Base-by-base conservation (phyloP, 2,888 invertebrate species). In the Chaetoderma sp. region DNA sequence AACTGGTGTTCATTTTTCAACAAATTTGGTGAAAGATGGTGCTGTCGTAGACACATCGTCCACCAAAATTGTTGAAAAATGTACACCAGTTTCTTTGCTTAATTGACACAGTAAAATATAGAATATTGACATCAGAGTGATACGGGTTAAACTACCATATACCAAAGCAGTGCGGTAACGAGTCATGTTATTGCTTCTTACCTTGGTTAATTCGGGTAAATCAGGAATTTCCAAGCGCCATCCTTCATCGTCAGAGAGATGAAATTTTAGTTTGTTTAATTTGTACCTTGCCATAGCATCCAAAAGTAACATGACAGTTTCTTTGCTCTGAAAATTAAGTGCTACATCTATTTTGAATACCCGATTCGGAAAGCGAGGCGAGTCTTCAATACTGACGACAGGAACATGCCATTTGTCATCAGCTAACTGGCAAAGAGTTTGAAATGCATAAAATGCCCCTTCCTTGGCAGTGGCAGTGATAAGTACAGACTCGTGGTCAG, bases 141-240 rank as follows among this genome's bases (percentile, higher is more conserved):
- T n/a, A n/a, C n/a, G n/a, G n/a, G n/a, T n/a, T n/a, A n/a, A n/a
- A n/a, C n/a, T n/a, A n/a, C n/a, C n/a, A n/a, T n/a, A n/a, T n/a
- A n/a, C n/a, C n/a, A n/a, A n/a, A n/a, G n/a, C n/a, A n/a, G n/a
- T n/a, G n/a, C n/a, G n/a, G n/a, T n/a, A n/a, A n/a, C n/a, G n/a
- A n/a, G n/a, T n/a, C n/a, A n/a, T n/a, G n/a, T n/a, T n/a, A n/a
- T n/a, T n/a, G n/a, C 49, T 23, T 21, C 60, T 25, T 58, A 84
- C 84, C 76, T 78, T 61, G 1, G 82, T 83, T 4, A 86, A 72
- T 63, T 86, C 84, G 4, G 77, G 76, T n/a, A 86, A 65, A 1
- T 76, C 83, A 1, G 81, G 80, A 4, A 86, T 84, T 60, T 86
- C 81, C 4, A 86, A 61, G 28, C 85, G 69, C 85, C 85, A 85